Evolutionary conservation across 2,888 invertebrate species (phyloP).

Genomic region (Synergus laeviventris): DNA sequence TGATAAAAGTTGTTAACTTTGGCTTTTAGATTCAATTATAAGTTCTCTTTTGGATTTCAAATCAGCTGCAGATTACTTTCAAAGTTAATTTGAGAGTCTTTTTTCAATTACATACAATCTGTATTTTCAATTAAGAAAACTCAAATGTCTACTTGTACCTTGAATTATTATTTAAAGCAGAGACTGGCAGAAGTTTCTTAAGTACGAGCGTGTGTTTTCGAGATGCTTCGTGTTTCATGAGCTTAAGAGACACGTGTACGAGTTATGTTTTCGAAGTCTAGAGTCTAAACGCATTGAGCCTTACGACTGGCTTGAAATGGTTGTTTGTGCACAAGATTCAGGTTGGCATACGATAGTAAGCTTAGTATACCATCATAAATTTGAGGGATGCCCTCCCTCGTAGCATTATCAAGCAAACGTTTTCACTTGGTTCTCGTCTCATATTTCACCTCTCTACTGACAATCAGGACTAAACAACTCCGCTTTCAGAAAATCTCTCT

Average conservation of each 20-base stretch:
- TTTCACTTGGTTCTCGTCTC: slow-evolving; percentile 49
- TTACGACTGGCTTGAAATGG: slow-evolving; percentile 27
- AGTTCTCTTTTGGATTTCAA: background rate
- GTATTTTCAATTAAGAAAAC: background rate
- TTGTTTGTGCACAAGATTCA: slow-evolving; percentile 65
- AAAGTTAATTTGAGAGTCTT: background rate
- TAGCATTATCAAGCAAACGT: slow-evolving; percentile 56
- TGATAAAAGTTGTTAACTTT: background rate
- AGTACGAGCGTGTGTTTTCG: slow-evolving; percentile 45
- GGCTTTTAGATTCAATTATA: no score
- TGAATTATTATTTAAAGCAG: slow-evolving; percentile 41
- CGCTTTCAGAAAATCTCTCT: background rate
- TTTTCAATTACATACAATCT: no score
- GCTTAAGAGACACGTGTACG: slow-evolving; percentile 22
- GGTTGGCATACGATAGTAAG: slow-evolving; percentile 63
- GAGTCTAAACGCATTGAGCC: slow-evolving; percentile 22
- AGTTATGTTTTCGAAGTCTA: slow-evolving; percentile 22
- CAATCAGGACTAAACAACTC: slow-evolving; percentile 9
- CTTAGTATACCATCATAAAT: slow-evolving; percentile 70
- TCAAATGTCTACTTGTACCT: background rate
- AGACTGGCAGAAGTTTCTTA: slow-evolving; percentile 8
- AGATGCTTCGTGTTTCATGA: slow-evolving; percentile 34
- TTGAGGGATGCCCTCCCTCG: slow-evolving; percentile 54
- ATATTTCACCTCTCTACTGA: slow-evolving; percentile 40
- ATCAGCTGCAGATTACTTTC: background rate